These are phyloP conservation scores for Trissolcus japonicus DNA, from an alignment of 2,888 invertebrate genomes.

Conservation along the genomic window DNA sequence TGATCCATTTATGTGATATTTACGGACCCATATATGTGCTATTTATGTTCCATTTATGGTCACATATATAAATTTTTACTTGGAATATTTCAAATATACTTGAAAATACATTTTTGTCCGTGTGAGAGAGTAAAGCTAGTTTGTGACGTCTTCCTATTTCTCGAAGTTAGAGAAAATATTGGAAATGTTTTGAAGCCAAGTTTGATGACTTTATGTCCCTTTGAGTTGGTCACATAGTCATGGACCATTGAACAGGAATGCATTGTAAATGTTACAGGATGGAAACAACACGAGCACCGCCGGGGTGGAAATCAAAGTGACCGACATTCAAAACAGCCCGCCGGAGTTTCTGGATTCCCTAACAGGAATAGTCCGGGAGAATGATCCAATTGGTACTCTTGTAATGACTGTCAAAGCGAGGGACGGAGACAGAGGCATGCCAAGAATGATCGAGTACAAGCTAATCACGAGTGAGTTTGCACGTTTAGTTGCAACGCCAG, in stretches of 20 bases:
- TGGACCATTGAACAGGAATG: conserved; percentile 27
- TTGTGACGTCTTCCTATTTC: conserved; percentile 5
- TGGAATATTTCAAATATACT: too few relatives aligned
- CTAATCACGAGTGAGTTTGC: conserved; percentile 85
- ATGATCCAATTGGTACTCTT: conserved; percentile 88
- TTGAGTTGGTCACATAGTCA: conserved; percentile 4
- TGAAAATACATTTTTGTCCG: too few relatives aligned
- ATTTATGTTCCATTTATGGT: too few relatives aligned
- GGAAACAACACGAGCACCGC: conserved; percentile 85
- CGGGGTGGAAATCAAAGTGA: conserved; percentile 86
- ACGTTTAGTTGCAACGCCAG: background rate
- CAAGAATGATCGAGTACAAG: conserved; percentile 86
- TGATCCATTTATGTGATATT: too few relatives aligned
- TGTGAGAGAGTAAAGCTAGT: too few relatives aligned
- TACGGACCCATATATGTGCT: too few relatives aligned
- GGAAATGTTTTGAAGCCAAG: background rate
- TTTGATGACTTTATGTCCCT: conserved; percentile 1
- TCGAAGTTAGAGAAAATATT: background rate
- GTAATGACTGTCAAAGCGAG: conserved; percentile 88
- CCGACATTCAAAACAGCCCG: conserved; percentile 91
- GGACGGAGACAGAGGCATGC: conserved; percentile 90
- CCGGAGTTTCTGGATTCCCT: conserved; percentile 89
- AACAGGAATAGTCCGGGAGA: conserved; percentile 87
- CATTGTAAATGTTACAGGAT: conserved; percentile 79
- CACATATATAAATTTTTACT: too few relatives aligned